A percentile compares a stretch with the other conserved stretches of the same genome.
phyloP scores from a whole-genome alignment of 2,797 vertebrate species.

The Xenops minutus region DNA sequence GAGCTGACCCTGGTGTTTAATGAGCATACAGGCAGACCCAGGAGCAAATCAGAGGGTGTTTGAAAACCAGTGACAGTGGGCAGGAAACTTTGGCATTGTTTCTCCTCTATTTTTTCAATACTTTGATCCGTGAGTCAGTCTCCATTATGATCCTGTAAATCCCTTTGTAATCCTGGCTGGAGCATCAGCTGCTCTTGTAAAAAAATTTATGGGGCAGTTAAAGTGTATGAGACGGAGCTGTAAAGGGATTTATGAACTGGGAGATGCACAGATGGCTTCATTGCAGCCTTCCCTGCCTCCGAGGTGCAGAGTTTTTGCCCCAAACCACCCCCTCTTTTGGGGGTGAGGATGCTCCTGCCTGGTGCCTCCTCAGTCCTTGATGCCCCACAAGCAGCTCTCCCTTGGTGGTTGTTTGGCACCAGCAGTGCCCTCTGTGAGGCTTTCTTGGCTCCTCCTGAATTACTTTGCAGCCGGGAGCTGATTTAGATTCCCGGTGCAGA shows the following conservation, averaged over 20 bases:
- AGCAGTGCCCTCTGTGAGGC: neutral
- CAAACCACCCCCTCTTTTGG: neutral
- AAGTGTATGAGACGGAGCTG: constrained; percentile 44
- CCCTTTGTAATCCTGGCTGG: constrained; percentile 58
- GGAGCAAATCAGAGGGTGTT: neutral
- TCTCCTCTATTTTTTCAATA: constrained; percentile 34
- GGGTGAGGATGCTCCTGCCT: neutral
- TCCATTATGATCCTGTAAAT: constrained; percentile 51
- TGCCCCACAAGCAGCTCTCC: neutral
- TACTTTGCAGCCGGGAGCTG: constrained; percentile 1
- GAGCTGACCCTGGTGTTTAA: neutral
- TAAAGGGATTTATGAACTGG: constrained; percentile 67
- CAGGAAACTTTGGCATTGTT: neutral
- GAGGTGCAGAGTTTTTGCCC: neutral
- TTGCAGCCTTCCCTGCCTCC: neutral
- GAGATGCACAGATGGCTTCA: constrained; percentile 65
- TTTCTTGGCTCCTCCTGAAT: constrained; percentile 37
- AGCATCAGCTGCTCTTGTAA: constrained; percentile 56
- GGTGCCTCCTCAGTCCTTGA: neutral
- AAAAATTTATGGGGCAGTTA: constrained; percentile 64
- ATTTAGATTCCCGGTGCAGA: neutral
- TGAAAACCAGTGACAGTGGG: neutral
- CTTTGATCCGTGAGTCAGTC: constrained; percentile 60
- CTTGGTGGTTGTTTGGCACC: neutral
- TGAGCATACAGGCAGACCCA: neutral